Evolutionary conservation across 30 jellyfish, hydroid and myxozoan species (phyloP).

Genomic region (Chironex yamaguchii): DNA sequence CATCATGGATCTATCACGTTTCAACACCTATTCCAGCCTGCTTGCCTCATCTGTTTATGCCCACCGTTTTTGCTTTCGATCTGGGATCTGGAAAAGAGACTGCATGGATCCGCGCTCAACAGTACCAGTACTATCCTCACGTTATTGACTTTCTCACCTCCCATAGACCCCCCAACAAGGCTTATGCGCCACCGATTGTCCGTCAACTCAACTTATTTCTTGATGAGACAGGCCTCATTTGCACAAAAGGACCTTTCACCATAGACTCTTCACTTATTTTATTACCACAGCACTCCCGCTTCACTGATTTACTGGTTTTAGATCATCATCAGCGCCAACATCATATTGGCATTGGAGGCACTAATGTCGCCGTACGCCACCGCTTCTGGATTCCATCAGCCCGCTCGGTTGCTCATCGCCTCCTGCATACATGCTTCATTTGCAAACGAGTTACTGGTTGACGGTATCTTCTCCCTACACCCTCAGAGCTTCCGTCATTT

Average conservation of each 20-base stretch:
- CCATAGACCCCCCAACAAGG: background rate
- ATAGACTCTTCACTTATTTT: background rate
- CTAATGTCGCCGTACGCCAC: slow-evolving; percentile 32
- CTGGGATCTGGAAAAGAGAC: background rate
- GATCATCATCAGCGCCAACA: background rate
- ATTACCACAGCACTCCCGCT: background rate
- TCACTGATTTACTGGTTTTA: background rate
- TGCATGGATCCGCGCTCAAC: background rate
- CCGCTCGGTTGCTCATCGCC: slow-evolving; percentile 45
- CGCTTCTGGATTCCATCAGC: slow-evolving; percentile 57
- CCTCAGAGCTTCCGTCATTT: slow-evolving; percentile 25
- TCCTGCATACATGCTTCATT: background rate
- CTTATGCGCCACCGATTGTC: slow-evolving; percentile 39
- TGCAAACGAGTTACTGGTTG: slow-evolving; percentile 40
- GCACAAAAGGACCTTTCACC: background rate
- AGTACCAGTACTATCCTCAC: background rate
- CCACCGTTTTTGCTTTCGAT: slow-evolving; percentile 15
- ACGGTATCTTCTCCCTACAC: slow-evolving; percentile 2
- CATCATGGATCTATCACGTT: slow-evolving; percentile 4
- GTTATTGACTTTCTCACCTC: background rate
- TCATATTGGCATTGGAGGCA: background rate
- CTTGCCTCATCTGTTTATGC: slow-evolving; percentile 17
- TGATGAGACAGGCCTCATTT: background rate
- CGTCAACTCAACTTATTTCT: slow-evolving; percentile 11
- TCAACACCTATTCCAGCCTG: slow-evolving; percentile 10